Conservation (phyloP, 2,888 invertebrate species). For the Tetheella fluctuosa region DNA sequence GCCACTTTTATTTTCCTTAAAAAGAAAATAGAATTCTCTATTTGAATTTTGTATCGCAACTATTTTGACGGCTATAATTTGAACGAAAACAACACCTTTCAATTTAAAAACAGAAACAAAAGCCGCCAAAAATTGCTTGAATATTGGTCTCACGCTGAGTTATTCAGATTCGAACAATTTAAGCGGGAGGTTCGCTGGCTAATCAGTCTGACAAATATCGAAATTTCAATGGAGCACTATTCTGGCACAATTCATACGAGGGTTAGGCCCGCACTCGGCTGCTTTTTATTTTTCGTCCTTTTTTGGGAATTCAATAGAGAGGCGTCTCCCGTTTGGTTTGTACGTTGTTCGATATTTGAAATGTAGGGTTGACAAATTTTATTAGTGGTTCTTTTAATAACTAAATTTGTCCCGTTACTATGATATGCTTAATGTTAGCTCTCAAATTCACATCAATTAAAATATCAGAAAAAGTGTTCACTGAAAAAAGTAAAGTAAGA, state of each 20-base stretch:
- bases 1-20: not conserved
- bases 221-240: constrained; percentile 70
- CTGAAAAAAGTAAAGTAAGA: no score
- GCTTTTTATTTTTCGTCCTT: constrained; percentile 75
- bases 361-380: constrained; percentile 58
- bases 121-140: constrained; percentile 44
- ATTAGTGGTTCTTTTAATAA: not conserved
- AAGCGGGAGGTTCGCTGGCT: constrained; percentile 66
- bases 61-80: not conserved
- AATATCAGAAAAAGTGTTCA: no score
- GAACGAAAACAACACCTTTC: constrained; percentile 20
- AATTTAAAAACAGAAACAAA: constrained; percentile 44
- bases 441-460: no score
- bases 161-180: constrained; percentile 63
- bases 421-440: no score
- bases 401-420: not conserved
- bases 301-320: constrained; percentile 82
- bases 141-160: constrained; percentile 68
- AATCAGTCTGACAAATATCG: constrained; percentile 82
- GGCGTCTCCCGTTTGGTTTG: constrained; percentile 69
- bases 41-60: not conserved
- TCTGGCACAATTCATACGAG: constrained; percentile 68
- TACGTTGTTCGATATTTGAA: constrained; percentile 73
- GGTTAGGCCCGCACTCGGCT: constrained; percentile 49
- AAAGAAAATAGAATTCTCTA: not conserved